Base-by-base conservation (phyloP, 2,888 invertebrate species). In the Aporophyla nigra region DNA sequence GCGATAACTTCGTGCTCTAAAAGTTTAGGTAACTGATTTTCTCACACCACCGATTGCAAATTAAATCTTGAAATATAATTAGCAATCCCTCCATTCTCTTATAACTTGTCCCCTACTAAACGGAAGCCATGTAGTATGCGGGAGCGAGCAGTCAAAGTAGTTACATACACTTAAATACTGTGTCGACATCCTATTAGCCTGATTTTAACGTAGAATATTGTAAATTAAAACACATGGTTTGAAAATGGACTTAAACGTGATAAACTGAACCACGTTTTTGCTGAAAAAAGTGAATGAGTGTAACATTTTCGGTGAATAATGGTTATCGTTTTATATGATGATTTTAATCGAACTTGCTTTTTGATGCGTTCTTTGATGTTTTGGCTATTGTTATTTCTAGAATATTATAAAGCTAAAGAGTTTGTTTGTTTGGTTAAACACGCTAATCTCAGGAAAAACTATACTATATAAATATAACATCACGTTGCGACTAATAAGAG, bases 101-200 rank as follows among this genome's bases (percentile, higher is more conserved):
- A 14, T 79, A 40, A 63, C 84, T 68, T 84, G 43, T 19, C 0
- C 59, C 66, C 3, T 3, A 71, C 43, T 0, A 24, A 63, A 67
- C 58, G 33, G 49, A 49, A 69, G 53, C 69, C 59, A 74, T 79
- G 49, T 71, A 84, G 70, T 71, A 27, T 43, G 73, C 65, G 65
- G 65, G 51, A 16, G 43, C 43, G 58, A 14, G 75, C 65, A 76
- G 76, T 74, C 76, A 72, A 83, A 86, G 84, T 76, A 71, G 69
- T 76, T 67, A 83, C 71, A 83, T 76, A 63, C 74, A 76, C 84
- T 84, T 86, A 76, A 83, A 80, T 86, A 72, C 43, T 33, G 53
- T 74, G 79, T 63, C 53, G 71, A 72, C 83, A 78, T 76, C 56
- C 73, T 83, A 86, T 83, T 74, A 80, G 59, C 70, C 7, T 40